Base-by-base conservation (phyloP, 2,113 vertebrate genomes). In the Oreochromis spilurus region DNA sequence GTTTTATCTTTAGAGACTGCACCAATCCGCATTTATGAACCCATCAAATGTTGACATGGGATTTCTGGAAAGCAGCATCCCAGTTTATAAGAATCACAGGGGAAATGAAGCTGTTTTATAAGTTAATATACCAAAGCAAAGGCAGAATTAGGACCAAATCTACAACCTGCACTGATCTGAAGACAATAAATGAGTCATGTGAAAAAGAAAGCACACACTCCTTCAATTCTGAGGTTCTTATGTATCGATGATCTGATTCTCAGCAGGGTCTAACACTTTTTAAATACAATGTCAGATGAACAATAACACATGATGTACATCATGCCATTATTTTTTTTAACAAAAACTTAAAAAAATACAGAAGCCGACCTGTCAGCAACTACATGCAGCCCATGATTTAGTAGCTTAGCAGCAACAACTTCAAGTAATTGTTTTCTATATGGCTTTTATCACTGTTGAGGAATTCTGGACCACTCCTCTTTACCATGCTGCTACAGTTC, bases 201-300 rank as follows among this genome's bases (percentile, higher is more conserved):
- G 40, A 12, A 75, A 7, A 2, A 17, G 14, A 29, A 75, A 75
- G 14, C 0, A 75, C 21, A 48, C 8, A 26, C 13, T 72, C n/a
- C 67, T 72, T 45, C 0, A 26, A 9, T 26, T 72, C 21, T 72
- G 8, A 4, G 40, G 67, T 26, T 72, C 38, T 45, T 45, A 1
- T 26, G 21, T 48, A 72, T 72, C 0, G 0, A 48, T 45, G 12
- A 0, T 1, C 1, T 72, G 40, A 16, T 43, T 24, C 5, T 26
- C 13, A 72, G 21, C 38, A 45, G 65, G 21, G 9, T 17, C 65
- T 24, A 43, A 70, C n/a, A 2, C 14, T 70, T 1, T 43, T 43
- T 43, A 70, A 70, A 70, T 14, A 43, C 36, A 70, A 7, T 40
- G 7, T 1, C 38, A 72, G 38, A 26, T 43, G 38, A 70, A 70